These are phyloP conservation scores for Onychostruthus taczanowskii DNA, from an alignment of 2,113 vertebrate species.

Conservation along the genomic window DNA sequence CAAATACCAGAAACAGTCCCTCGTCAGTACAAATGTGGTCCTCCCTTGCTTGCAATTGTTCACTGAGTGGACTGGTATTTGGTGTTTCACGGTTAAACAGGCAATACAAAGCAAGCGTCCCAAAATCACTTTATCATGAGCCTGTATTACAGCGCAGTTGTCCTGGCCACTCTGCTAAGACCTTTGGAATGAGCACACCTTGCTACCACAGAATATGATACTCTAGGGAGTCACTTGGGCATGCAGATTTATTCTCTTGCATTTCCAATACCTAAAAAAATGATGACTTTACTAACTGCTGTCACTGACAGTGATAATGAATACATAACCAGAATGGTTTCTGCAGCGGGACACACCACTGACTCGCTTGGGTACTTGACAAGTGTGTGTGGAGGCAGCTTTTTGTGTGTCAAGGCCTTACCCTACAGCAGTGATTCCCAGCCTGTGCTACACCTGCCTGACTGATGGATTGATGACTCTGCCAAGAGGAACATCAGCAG, in stretches of 20 bases:
- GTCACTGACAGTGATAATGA: neutral
- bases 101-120: neutral
- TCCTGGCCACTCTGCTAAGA: neutral
- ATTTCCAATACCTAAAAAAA: neutral
- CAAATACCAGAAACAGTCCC: slow-evolving; percentile 25
- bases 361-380: neutral
- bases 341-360: neutral
- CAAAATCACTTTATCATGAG: neutral
- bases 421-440: neutral
- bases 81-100: neutral
- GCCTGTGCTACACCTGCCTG: neutral
- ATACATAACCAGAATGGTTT: neutral
- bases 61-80: neutral
- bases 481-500: neutral
- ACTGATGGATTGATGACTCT: neutral
- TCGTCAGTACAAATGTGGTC: neutral
- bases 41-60: neutral
- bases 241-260: neutral
- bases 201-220: neutral
- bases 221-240: neutral
- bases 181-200: neutral
- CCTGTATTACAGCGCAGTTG: neutral
- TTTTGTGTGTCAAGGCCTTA: neutral
- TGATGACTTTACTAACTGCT: neutral
- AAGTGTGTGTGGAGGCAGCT: neutral